Conservation (phyloP, 2,797 vertebrate species). For the Pogoniulus pusillus region DNA sequence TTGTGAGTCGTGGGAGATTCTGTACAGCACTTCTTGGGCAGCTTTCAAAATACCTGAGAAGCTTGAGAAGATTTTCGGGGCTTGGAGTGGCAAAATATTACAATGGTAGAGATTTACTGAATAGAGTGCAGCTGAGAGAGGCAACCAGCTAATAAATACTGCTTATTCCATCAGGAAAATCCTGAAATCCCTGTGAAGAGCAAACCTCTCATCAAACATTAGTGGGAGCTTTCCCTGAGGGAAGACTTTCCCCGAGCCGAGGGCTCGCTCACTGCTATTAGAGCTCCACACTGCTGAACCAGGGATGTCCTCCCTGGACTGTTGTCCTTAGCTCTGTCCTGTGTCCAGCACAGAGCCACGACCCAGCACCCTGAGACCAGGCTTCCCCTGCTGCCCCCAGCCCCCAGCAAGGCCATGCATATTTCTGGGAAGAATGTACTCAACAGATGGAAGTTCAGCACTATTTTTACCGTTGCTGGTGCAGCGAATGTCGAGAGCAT, state of each 20-base stretch:
- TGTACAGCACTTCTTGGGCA: not conserved
- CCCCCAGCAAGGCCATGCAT: not conserved
- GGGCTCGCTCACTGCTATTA: not conserved
- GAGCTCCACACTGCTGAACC: not conserved
- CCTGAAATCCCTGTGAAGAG: not conserved
- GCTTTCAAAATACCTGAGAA: not conserved
- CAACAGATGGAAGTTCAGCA: slow-evolving; percentile 48
- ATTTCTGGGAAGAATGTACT: slow-evolving; percentile 35
- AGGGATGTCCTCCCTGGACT: fast-evolving
- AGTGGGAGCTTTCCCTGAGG: not conserved
- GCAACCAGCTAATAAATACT: not conserved
- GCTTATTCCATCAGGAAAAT: not conserved
- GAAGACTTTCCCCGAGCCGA: not conserved
- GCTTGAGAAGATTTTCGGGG: not conserved
- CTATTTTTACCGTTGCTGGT: slow-evolving; percentile 41
- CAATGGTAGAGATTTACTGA: not conserved
- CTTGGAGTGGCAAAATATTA: not conserved
- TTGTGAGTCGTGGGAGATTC: not conserved
- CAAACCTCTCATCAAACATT: not conserved
- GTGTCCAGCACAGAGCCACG: fast-evolving
- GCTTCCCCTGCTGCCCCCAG: not conserved
- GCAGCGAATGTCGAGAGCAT: slow-evolving; percentile 32
- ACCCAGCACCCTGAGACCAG: not conserved
- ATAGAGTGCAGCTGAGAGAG: not conserved
- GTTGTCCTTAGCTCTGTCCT: not conserved